Evolutionary conservation across 2,113 vertebrate genomes (phyloP).

Genomic region (Hiodon alosoides): DNA sequence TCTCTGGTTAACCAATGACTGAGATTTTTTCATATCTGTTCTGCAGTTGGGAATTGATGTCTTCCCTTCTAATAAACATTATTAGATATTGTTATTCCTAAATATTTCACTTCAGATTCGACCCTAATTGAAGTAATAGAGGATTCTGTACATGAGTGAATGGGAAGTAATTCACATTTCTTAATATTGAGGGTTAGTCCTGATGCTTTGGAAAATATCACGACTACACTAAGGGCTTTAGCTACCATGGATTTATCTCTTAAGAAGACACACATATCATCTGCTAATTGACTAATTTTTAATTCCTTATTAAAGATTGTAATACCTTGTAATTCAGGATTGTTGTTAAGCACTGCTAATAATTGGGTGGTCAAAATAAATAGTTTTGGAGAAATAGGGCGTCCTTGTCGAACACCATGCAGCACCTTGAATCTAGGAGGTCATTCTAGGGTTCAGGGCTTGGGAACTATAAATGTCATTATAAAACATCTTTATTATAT

Average conservation of each 20-base stretch:
- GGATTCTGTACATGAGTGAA: conserved; percentile 13
- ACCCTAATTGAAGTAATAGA: conserved; percentile 16
- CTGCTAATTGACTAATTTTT: conserved; percentile 11
- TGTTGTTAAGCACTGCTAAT: not conserved
- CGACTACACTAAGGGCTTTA: not conserved
- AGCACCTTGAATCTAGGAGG: no score
- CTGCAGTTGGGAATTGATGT: not conserved
- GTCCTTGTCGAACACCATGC: no score
- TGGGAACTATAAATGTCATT: no score
- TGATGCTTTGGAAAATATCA: conserved; percentile 15
- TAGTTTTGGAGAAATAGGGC: no score
- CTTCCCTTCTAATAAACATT: conserved; percentile 17
- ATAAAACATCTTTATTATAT: no score
- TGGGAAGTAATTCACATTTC: conserved; percentile 19
- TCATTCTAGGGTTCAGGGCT: no score
- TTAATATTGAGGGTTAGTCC: conserved; percentile 13
- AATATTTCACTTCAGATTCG: conserved; percentile 18
- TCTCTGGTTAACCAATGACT: conserved; percentile 10
- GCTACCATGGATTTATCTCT: conserved; percentile 5
- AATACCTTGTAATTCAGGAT: conserved; percentile 3
- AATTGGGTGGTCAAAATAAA: no score
- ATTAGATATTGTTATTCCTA: conserved; percentile 20
- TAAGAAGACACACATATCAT: conserved; percentile 16
- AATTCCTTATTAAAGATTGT: conserved; percentile 7
- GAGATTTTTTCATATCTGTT: conserved; percentile 17